Percentiles rank a stretch among this genome's conserved stretches.
These are phyloP conservation scores for Neodiprion fabricii DNA, from an alignment of 1,140 invertebrate genomes.

Conservation along the genomic window DNA sequence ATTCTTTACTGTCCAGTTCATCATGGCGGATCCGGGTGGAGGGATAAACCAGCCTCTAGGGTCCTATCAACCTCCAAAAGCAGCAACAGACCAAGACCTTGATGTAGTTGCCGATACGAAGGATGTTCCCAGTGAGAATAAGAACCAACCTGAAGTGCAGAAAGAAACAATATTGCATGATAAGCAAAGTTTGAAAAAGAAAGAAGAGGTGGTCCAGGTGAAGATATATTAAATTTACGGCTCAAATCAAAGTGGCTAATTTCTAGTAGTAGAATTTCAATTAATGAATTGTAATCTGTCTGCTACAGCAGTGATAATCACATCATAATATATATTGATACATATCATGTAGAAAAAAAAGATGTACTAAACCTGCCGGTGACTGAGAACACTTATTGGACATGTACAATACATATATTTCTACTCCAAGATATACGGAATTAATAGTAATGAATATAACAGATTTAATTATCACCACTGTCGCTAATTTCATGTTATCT, in stretches of 20 bases:
- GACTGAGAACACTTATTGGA: no score
- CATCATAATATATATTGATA: no score
- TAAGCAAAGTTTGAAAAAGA: constrained; percentile 53
- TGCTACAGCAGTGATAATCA: no score
- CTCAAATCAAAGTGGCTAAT: no score
- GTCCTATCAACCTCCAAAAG: constrained; percentile 36
- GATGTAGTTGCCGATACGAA: constrained; percentile 27
- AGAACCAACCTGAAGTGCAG: constrained; percentile 50
- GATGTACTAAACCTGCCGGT: no score
- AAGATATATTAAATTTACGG: background rate
- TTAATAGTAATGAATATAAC: constrained; percentile 17
- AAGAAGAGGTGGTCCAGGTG: constrained; percentile 56
- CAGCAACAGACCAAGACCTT: constrained; percentile 31
- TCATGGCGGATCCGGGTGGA: constrained; percentile 44
- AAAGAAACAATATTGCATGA: constrained; percentile 54
- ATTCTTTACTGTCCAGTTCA: constrained; percentile 52
- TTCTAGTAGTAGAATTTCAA: no score
- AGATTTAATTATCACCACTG: constrained; percentile 13
- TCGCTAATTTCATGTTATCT: constrained; percentile 12
- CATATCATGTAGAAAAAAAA: no score
- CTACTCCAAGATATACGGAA: no score
- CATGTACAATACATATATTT: no score
- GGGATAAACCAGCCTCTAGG: constrained; percentile 50
- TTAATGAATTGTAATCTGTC: no score
- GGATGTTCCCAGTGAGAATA: constrained; percentile 45